Base-by-base conservation (phyloP, 2,888 invertebrate genomes). In the Nemurella pictetii region DNA sequence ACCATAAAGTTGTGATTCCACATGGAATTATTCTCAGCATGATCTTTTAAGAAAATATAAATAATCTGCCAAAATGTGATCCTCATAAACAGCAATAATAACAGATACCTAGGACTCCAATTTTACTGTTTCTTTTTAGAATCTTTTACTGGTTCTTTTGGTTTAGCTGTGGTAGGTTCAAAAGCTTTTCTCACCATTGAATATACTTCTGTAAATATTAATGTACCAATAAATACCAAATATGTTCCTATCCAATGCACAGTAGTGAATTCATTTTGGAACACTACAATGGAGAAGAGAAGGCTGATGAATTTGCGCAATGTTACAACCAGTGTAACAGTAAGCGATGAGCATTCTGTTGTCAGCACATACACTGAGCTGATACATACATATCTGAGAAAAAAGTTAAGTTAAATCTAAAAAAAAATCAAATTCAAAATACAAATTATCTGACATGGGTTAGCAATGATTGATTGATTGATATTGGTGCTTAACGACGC, bases 301-400 rank as follows among this genome's bases (percentile, higher is more conserved):
- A 99, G 92, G 0, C 98, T 98, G 36, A 97, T 93, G 89, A 99
- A 99, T 91, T 99, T 99, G 83, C 99, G 93, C 84, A 99, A 91
- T 0, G 99, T 99, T 35, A 99, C 96, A 0, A 99, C 97, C 87
- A 99, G 92, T 0, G 99, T 99, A 0, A 99, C 98, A 0, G 98
- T 97, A 78, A 99, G 90, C 0, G 99, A 98, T 0, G 97, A 94
- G 89, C 98, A 98, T 90, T 98, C 98, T 0, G 99, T 96, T 0
- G 98, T 99, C 89, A 99, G 91, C 35, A 96, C 94, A 89, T 98
- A 99, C 0, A 99, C 99, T 9, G 97, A 96, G 89, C 97, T 95
- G 86, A 99, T 99, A 90, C 99, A 99, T 86, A 98, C 89, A 89
- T 94, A 94, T 90, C 94, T 94, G 89, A 7, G 28, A 26, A 25